Evolutionary conservation across 2,113 vertebrate genomes (phyloP).

Genomic region (Rhinolophus ferrumequinum): DNA sequence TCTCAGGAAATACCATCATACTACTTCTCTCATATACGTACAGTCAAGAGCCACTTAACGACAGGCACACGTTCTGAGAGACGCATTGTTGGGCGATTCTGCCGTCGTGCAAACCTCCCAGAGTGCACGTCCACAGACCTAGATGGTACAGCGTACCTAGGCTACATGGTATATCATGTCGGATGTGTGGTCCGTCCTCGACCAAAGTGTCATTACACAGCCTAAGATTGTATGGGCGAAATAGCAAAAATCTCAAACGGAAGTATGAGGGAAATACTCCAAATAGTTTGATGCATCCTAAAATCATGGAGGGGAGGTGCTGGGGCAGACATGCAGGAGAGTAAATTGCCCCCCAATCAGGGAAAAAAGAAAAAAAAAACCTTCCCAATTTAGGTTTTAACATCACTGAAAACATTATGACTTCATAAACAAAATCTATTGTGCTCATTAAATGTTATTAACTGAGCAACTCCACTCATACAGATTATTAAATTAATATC

Average conservation of each 20-base stretch:
- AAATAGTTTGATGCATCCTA: neutral
- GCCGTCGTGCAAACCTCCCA: neutral
- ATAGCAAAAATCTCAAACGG: neutral
- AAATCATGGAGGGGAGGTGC: neutral
- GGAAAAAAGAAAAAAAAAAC: neutral
- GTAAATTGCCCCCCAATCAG: neutral
- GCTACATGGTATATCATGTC: neutral
- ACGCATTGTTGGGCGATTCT: too few relatives aligned
- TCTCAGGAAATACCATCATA: neutral
- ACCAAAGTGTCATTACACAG: neutral
- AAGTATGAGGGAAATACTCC: neutral
- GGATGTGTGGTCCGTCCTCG: neutral
- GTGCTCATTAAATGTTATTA: neutral
- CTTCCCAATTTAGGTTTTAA: neutral
- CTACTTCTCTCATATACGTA: neutral
- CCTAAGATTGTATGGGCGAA: neutral
- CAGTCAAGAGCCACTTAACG: neutral
- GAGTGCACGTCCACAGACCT: neutral
- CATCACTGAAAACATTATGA: neutral
- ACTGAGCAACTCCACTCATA: neutral
- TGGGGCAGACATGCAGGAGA: neutral
- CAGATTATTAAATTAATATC: neutral
- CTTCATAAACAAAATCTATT: neutral
- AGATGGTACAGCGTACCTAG: neutral
- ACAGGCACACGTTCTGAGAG: neutral